These are phyloP conservation scores for Lucinisca nassula DNA, from an alignment of 2,888 invertebrate genomes.

Conservation along the genomic window DNA sequence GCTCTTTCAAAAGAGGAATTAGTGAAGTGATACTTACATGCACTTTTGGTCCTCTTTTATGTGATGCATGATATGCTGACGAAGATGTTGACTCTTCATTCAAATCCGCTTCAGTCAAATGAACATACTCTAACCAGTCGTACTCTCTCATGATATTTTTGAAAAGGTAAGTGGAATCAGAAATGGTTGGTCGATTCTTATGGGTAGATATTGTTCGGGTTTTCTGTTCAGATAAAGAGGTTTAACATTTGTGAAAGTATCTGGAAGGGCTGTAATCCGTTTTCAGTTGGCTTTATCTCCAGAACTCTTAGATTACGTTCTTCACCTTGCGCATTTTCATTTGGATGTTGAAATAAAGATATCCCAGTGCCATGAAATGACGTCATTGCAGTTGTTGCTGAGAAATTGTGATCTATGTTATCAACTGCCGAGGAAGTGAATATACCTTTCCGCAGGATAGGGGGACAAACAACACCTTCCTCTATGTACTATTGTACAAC, in stretches of 20 bases:
- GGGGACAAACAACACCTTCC: too few relatives aligned
- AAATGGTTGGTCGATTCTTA: background rate
- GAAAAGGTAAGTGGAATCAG: too few relatives aligned
- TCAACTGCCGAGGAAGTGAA: conserved; percentile 73
- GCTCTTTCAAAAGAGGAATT: too few relatives aligned
- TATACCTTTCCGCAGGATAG: conserved; percentile 42
- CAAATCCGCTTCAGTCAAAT: conserved; percentile 1
- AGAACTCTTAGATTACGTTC: background rate
- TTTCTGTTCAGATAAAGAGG: conserved; percentile 12
- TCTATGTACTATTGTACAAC: too few relatives aligned
- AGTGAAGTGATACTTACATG: too few relatives aligned
- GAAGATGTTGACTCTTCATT: conserved; percentile 10
- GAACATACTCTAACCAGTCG: conserved; percentile 33
- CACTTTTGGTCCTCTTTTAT: conserved; percentile 19
- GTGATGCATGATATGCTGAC: conserved; percentile 32
- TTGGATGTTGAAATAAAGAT: conserved; percentile 47
- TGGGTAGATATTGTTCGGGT: background rate
- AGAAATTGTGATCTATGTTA: conserved; percentile 74
- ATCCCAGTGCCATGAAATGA: conserved; percentile 56
- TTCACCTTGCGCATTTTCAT: conserved; percentile 3
- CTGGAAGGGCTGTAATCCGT: conserved; percentile 35
- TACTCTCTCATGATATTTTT: too few relatives aligned
- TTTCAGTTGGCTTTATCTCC: background rate
- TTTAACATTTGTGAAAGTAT: conserved; percentile 26
- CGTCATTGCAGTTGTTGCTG: conserved; percentile 53